Conservation (phyloP, 1,140 invertebrate species). For the Drosophila lowei region DNA sequence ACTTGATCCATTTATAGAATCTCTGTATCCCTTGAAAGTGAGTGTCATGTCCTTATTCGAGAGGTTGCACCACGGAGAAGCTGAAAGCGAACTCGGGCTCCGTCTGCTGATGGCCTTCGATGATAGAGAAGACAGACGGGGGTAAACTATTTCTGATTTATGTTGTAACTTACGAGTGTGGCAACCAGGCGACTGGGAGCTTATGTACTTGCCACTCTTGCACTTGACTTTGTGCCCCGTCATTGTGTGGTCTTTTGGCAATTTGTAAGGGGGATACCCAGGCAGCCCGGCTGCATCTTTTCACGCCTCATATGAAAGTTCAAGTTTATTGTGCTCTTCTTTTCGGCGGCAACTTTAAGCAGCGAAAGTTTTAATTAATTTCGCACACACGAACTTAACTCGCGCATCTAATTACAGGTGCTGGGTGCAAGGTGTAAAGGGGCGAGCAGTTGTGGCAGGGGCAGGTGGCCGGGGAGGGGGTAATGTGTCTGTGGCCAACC, state of each 20-base stretch:
- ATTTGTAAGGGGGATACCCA: slow-evolving; percentile 30
- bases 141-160: slow-evolving; percentile 55
- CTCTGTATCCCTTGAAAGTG: not conserved
- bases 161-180: slow-evolving; percentile 59
- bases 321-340: slow-evolving; percentile 38
- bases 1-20: too few species aligned
- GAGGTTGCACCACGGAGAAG: not conserved
- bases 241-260: slow-evolving; percentile 25
- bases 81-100: slow-evolving; percentile 13
- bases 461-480: not conserved
- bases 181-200: slow-evolving; percentile 41
- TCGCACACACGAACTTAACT: slow-evolving; percentile 62
- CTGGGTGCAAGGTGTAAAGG: slow-evolving; percentile 48
- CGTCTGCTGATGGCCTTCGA: slow-evolving; percentile 60
- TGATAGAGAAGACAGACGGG: slow-evolving; percentile 60
- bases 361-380: slow-evolving; percentile 79
- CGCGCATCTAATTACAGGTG: slow-evolving; percentile 69
- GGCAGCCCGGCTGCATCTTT: slow-evolving; percentile 11
- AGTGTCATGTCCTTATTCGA: slow-evolving; percentile 4
- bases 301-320: slow-evolving; percentile 45
- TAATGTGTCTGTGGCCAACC: slow-evolving; percentile 77
- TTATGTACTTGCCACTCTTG: slow-evolving; percentile 56
- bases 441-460: not conserved
- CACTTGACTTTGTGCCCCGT: slow-evolving; percentile 58
- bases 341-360: slow-evolving; percentile 51